Percentiles rank a stretch among this genome's conserved stretches.
Conservation (phyloP, 2,888 invertebrate genomes). For the Nemurella pictetii region DNA sequence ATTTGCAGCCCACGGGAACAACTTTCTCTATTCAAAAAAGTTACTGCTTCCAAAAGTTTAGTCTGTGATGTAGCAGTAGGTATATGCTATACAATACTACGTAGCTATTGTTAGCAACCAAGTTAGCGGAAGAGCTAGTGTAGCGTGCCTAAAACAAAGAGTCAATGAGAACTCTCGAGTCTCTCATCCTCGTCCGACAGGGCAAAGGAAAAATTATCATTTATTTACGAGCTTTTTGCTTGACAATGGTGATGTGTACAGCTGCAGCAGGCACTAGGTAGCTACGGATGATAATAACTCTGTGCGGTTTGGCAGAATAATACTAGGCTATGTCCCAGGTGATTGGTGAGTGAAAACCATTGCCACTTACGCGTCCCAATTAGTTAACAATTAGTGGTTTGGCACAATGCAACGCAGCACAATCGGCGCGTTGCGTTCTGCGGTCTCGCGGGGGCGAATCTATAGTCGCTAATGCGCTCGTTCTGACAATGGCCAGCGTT, state of each 20-base stretch:
- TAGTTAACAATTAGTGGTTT: constrained; percentile 9
- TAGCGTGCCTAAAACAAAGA: neutral
- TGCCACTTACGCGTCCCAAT: constrained; percentile 19
- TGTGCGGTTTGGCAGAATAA: neutral
- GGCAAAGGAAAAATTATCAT: neutral
- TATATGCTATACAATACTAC: neutral
- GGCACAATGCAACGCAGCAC: neutral
- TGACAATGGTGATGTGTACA: neutral
- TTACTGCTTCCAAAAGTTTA: neutral
- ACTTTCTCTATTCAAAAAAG: neutral
- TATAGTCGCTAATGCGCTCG: neutral
- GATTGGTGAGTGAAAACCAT: neutral
- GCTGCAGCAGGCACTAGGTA: neutral
- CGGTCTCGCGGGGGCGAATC: neutral
- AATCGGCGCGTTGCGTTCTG: neutral
- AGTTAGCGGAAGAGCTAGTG: neutral
- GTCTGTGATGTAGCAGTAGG: neutral
- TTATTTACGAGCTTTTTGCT: neutral
- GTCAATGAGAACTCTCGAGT: neutral
- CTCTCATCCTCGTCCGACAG: neutral
- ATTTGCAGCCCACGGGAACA: neutral
- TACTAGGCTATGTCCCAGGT: neutral
- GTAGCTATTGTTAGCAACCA: neutral
- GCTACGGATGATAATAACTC: neutral
- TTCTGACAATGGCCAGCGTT: neutral